Evolutionary conservation across 2,888 invertebrate genomes (phyloP).

Genomic region (Ligdia adustata): DNA sequence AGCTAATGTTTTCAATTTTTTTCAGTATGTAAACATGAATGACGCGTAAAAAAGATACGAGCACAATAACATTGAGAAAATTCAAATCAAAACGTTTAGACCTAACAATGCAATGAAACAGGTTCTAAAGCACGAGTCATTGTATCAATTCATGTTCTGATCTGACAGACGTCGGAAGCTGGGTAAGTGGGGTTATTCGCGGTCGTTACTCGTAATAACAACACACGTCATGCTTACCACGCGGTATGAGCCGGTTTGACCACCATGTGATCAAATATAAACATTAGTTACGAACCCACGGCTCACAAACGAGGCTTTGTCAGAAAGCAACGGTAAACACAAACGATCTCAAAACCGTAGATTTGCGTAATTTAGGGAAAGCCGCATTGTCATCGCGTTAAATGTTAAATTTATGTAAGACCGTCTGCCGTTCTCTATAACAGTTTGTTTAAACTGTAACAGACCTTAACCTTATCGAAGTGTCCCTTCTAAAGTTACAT

Average conservation of each 20-base stretch:
- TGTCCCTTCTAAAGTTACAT: slow-evolving; percentile 1
- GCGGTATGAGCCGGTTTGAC: slow-evolving; percentile 64
- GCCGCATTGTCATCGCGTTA: slow-evolving; percentile 48
- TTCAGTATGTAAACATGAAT: no score
- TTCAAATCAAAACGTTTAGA: slow-evolving; percentile 29
- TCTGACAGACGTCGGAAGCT: slow-evolving; percentile 43
- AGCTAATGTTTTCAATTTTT: no score
- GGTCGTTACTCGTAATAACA: slow-evolving; percentile 75
- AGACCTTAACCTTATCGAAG: slow-evolving; percentile 18
- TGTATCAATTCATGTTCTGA: slow-evolving; percentile 39
- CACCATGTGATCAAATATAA: slow-evolving; percentile 64
- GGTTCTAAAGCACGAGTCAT: slow-evolving; percentile 24
- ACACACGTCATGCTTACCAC: slow-evolving; percentile 52
- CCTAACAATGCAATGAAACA: slow-evolving; percentile 27
- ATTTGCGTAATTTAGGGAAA: slow-evolving; percentile 64
- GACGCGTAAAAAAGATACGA: no score
- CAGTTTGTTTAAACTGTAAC: slow-evolving; percentile 4
- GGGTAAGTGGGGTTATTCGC: slow-evolving; percentile 52
- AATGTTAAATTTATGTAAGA: slow-evolving; percentile 36
- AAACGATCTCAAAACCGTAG: slow-evolving; percentile 36
- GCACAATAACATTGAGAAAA: slow-evolving; percentile 15
- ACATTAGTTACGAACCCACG: slow-evolving; percentile 41
- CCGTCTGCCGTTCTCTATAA: slow-evolving; percentile 11
- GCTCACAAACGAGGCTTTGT: slow-evolving; percentile 47
- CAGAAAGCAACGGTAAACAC: slow-evolving; percentile 52